Percentiles rank a stretch among this genome's conserved stretches.
These are phyloP conservation scores for Prietella phreatophila DNA, from an alignment of 2,113 vertebrate species.

Conservation along the genomic window DNA sequence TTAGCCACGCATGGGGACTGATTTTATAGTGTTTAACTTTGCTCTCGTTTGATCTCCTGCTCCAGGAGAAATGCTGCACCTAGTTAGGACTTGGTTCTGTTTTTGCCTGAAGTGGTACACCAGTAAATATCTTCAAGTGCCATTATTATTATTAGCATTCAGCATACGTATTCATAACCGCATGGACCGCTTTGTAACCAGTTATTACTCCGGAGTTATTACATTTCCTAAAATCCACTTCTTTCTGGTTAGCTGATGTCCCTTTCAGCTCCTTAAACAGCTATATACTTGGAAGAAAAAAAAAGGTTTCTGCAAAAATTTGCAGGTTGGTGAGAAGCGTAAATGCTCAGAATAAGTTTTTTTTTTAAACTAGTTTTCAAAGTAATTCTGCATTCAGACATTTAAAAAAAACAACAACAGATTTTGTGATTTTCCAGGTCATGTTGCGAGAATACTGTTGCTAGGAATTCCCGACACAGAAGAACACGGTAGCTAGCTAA, in stretches of 20 bases:
- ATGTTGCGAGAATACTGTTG: neutral
- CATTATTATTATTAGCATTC: neutral
- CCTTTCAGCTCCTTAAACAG: neutral
- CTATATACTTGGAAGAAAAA: too few species aligned
- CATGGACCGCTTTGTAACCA: neutral
- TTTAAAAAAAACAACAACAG: too few species aligned
- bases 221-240: neutral
- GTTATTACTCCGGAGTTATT: neutral
- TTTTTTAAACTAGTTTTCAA: neutral
- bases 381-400: neutral
- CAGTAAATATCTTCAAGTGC: neutral
- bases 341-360: neutral
- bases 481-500: neutral
- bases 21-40: constrained; percentile 26
- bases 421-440: neutral
- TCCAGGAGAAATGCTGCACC: constrained; percentile 37
- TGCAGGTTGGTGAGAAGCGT: neutral
- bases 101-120: constrained; percentile 9
- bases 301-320: too few species aligned
- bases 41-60: constrained; percentile 19
- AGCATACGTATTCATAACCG: neutral
- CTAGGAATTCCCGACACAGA: neutral
- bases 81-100: neutral
- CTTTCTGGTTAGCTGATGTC: neutral
- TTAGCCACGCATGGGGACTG: constrained; percentile 57